Evolutionary conservation across 2,113 vertebrate species (phyloP), one percentile per base, ranked within the genome.

Genomic region (Nanger granti): DNA sequence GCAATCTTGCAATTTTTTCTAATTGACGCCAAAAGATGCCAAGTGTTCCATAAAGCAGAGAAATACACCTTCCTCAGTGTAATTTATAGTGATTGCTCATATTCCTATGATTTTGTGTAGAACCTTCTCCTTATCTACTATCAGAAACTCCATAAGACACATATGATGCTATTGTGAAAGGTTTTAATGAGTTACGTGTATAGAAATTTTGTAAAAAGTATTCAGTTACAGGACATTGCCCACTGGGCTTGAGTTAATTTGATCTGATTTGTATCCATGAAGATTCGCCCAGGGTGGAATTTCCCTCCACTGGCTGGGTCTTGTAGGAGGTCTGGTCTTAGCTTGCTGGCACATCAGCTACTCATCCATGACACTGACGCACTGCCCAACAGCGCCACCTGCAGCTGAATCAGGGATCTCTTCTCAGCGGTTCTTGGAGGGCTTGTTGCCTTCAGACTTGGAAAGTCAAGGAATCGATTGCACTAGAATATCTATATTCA

Each of bases 341-440:
- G 37, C n/a, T 89, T 26, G 29, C 4, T 64, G 79, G 22, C 29
- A 37, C 18, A 31, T 7, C 66, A n/a, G 5, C 44, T 54, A 57
- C 3, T 52, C 47, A 0, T 34, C 5, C 17, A 12, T 20, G 17
- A 83, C 80, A 20, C 2, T 7, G 17, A 11, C 2, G 0, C 5
- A 11, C 31, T 52, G 57, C n/a, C 49, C 12, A 4, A 24, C 5
- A 20, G 18, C 34, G 34, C 41, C 73, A 59, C 18, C 9, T 17
- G 28, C 8, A n/a, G 5, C 5, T 24, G 28, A 8, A 5, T 17
- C 8, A 41, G 54, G 7, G 11, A 34, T 13, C 28, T 49, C 41
- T 59, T 80, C 41, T 94, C n/a, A 37, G 2, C 44, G 24, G 34
- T 54, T 11, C 26, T 17, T 64, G 9, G 31, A 22, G 47, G 11